These are phyloP conservation scores for Anolis carolinensis DNA, from an alignment of 2,113 vertebrate genomes.

Conservation along the genomic window DNA sequence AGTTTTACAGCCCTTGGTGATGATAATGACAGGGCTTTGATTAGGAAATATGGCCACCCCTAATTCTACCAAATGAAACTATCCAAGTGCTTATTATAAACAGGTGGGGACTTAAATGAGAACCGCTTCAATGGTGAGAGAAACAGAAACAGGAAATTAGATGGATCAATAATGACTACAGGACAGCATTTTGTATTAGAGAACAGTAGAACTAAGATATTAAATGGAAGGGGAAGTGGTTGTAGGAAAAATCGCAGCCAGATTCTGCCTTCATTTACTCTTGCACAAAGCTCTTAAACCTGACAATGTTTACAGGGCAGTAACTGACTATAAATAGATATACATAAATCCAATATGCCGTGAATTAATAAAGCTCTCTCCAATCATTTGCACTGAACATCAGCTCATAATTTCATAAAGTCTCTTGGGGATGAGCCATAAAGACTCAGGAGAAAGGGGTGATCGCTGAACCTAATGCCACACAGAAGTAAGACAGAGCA, in stretches of 20 bases:
- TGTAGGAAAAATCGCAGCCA: slow-evolving; percentile 31
- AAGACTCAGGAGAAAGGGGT: not conserved
- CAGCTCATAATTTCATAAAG: slow-evolving; percentile 10
- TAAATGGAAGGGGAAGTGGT: slow-evolving; percentile 33
- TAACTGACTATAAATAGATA: not conserved
- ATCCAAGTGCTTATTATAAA: slow-evolving; percentile 42
- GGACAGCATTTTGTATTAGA: slow-evolving; percentile 25
- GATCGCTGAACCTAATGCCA: not conserved
- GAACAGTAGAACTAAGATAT: slow-evolving; percentile 44
- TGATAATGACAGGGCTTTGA: slow-evolving; percentile 66
- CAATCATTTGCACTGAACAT: not conserved
- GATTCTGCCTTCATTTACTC: slow-evolving; percentile 34
- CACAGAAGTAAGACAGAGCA: too few relatives aligned
- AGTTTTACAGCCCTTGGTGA: slow-evolving; percentile 37
- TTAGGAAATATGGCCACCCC: slow-evolving; percentile 60
- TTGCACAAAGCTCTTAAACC: not conserved
- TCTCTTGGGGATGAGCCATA: not conserved
- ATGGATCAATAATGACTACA: slow-evolving; percentile 36
- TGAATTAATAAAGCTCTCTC: not conserved
- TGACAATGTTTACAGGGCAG: not conserved
- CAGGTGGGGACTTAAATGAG: slow-evolving; percentile 35
- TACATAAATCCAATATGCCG: not conserved
- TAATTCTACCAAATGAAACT: slow-evolving; percentile 66
- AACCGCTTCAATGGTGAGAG: slow-evolving; percentile 25
- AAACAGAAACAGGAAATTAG: slow-evolving; percentile 43